A percentile compares a stretch with the other conserved stretches of the same genome.
phyloP scores from a whole-genome alignment of 2,113 vertebrate species.

The Parotia lawesii region DNA sequence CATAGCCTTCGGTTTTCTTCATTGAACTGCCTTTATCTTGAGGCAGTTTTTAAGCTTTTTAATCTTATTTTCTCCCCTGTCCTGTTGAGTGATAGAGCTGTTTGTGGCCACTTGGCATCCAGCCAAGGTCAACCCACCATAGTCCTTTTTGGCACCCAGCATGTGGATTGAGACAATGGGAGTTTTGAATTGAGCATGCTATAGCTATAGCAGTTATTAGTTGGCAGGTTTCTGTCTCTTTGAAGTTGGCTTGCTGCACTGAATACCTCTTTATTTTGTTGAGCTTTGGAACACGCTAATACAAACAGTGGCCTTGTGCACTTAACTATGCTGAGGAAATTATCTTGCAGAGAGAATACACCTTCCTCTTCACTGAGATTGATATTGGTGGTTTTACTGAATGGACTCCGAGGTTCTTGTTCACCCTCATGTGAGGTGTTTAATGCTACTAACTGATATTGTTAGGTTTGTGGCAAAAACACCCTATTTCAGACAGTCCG shows the following conservation, averaged over 20 bases:
- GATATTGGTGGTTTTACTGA: not conserved
- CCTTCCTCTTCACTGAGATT: not conserved
- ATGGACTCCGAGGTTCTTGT: not conserved
- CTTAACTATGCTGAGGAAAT: not conserved
- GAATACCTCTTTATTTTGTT: not conserved
- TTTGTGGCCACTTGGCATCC: not conserved
- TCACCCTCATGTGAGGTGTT: not conserved
- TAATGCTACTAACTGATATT: not conserved
- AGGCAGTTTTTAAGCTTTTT: not conserved
- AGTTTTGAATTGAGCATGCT: not conserved
- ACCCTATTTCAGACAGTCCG: not conserved
- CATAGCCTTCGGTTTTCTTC: not conserved
- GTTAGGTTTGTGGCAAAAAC: not conserved
- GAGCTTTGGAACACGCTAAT: not conserved
- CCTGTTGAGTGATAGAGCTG: not conserved
- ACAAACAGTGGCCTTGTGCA: not conserved
- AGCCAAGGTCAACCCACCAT: not conserved
- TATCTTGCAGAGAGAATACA: not conserved
- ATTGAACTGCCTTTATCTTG: not conserved
- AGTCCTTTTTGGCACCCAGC: not conserved
- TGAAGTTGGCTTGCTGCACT: not conserved
- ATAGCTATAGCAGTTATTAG: not conserved
- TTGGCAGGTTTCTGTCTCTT: not conserved
- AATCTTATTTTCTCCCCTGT: not conserved
- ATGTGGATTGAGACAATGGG: not conserved